Conservation (phyloP, 2,888 invertebrate genomes). For the Hypena proboscidalis region DNA sequence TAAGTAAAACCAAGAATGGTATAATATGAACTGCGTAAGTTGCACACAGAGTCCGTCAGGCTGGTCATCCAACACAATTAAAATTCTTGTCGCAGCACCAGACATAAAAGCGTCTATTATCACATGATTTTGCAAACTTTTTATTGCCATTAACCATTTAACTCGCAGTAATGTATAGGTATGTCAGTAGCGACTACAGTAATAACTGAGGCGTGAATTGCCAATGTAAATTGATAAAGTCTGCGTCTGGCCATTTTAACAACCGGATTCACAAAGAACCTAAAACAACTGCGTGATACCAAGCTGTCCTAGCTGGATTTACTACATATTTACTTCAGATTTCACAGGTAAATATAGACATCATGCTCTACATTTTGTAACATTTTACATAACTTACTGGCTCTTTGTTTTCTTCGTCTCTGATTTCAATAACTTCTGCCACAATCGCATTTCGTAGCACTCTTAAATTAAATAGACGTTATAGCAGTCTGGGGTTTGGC, state of each 20-base stretch:
- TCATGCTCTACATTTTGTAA: too few relatives aligned
- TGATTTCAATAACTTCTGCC: too few relatives aligned
- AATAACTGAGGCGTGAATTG: conserved; percentile 39
- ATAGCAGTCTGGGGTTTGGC: conserved; percentile 21
- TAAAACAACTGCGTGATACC: conserved; percentile 4
- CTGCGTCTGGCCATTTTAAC: conserved; percentile 25
- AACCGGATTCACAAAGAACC: conserved; percentile 22
- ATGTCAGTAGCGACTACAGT: conserved; percentile 17
- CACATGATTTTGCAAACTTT: conserved; percentile 30
- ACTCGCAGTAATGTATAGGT: conserved; percentile 16
- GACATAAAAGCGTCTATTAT: conserved; percentile 32
- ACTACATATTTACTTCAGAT: background rate
- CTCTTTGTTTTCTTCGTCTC: too few relatives aligned
- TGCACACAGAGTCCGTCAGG: conserved; percentile 16
- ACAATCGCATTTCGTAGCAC: background rate
- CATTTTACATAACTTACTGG: too few relatives aligned
- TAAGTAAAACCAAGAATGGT: conserved; percentile 25
- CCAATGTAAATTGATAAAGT: conserved; percentile 38
- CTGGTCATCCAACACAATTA: conserved; percentile 30
- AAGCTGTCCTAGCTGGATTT: too few relatives aligned
- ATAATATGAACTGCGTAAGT: conserved; percentile 20
- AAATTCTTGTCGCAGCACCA: conserved; percentile 31
- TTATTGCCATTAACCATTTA: conserved; percentile 27
- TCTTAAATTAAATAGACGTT: conserved; percentile 4
- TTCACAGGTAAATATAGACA: too few relatives aligned